Base-by-base conservation (phyloP, 2,888 invertebrate genomes). In the Periphyllus acericola region DNA sequence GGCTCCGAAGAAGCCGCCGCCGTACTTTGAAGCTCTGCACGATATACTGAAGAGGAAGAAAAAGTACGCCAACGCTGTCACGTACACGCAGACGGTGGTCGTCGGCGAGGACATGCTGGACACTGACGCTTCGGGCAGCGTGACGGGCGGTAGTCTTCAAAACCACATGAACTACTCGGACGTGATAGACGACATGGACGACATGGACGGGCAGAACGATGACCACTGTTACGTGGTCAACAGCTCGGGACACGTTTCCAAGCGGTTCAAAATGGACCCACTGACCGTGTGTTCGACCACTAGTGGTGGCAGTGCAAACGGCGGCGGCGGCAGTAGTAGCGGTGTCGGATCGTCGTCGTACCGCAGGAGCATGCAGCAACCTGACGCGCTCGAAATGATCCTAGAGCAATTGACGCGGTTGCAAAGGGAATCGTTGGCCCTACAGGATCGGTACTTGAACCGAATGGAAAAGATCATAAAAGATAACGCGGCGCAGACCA, bases 211-310 rank as follows among this genome's bases (percentile, higher is more conserved):
- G 6, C 17, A 14, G 32, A 87, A 81, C 46, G 87, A 87, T 46
- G 87, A 87, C 66, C 87, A 87, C 34, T 87, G 87, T 66, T 87
- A 87, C 60, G 87, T 87, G 40, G 87, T 87, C 25, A 81, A 81
- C 74, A 81, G 81, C 55, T 40, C 87, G n/a, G 87, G 87, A 0
- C 81, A 81, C 81, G 87, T 81, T 32, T 87, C 87, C 29, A 87
- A 87, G 34, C 72, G 87, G 17, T 60, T 74, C 32, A 87, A 66
- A 74, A 55, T 87, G 36, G 87, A 87, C 17, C 87, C 87, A 40
- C 36, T 81, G 46, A 19, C 87, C 6, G 81, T 81, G 46, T 87
- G 87, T 34, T 40, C 87, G 55, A 87, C 87, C 9, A 60, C 81
- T 1, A 72, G 79, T 5, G 68, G 76, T 21, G 19, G 8, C 0